Base-by-base conservation (phyloP, 2,797 vertebrate species). In the Malurus leucopterus region DNA sequence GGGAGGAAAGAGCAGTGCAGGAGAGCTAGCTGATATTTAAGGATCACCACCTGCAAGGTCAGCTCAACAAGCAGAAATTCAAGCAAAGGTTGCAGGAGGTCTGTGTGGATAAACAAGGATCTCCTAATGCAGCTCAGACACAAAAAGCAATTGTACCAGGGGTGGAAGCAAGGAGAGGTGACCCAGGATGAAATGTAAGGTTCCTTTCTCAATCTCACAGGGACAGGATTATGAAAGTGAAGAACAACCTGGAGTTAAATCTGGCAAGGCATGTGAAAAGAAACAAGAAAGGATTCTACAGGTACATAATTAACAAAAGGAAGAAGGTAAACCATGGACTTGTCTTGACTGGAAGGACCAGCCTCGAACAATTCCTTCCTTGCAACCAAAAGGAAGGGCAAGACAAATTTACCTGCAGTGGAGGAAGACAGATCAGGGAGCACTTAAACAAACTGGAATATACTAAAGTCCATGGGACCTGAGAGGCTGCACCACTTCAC, bases 381-480 rank as follows among this genome's bases (percentile, higher is more conserved):
- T 82, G 51, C n/a, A 69, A 29, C 26, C 51, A 93, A n/a, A 82
- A 7, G 6, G 11, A 82, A 91, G 23, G 11, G 53, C 29, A 79
- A 32, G 20, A 71, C 4, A 84, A 23, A 75, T 9, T 63, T 20
- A 36, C 18, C 14, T 43, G 34, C 34, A 61, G 15, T 29, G 8
- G 21, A 58, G 16, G 17, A 68, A 15, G 15, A 75, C 20, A 75
- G n/a, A 51, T 21, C 43, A 62, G 27, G 29, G 23, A 74, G 23
- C 36, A 55, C 9, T 54, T 44, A 29, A 68, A 46, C 30, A 67
- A 63, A 77, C 0, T 41, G 11, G 11, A 65, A 69, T 19, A 14
- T 8, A 32, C 0, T 47, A 1, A 75, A 47, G 20, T 44, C 46
- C 34, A 20, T 0, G 1, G 8, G 67, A 49, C 27, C 32, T 55